Percentiles rank a stretch among this genome's conserved stretches.
These are phyloP conservation scores for Ochlodes sylvanus DNA, from an alignment of 2,888 invertebrate genomes.

Conservation along the genomic window DNA sequence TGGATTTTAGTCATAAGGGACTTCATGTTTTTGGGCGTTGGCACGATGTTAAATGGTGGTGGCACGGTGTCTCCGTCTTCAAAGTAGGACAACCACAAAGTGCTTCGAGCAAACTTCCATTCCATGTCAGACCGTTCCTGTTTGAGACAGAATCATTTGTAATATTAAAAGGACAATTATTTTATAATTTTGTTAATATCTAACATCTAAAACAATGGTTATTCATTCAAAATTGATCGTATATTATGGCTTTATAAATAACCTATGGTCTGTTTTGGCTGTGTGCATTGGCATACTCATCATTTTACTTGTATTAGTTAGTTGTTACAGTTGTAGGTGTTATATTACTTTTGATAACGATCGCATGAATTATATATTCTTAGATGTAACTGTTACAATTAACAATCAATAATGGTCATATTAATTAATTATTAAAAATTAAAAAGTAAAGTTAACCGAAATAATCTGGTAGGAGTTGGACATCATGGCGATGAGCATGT, in stretches of 20 bases:
- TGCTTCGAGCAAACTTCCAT: conserved; percentile 98
- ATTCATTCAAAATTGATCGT: neutral
- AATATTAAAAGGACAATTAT: neutral
- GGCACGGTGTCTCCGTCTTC: conserved; percentile 96
- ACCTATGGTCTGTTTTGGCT: conserved; percentile 5
- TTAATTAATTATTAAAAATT: neutral
- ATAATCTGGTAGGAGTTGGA: conserved; percentile 99
- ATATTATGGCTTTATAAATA: neutral
- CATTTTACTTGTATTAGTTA: neutral
- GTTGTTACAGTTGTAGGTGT: too few relatives aligned
- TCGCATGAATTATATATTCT: too few relatives aligned
- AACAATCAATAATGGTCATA: neutral
- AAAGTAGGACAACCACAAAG: conserved; percentile 99
- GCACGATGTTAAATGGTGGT: conserved; percentile 97
- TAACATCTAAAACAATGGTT: too few relatives aligned
- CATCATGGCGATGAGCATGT: conserved; percentile 99
- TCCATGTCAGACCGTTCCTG: conserved; percentile 97
- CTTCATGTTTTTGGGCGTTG: conserved; percentile 90
- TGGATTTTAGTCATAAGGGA: conserved; percentile 68
- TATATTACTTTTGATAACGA: too few relatives aligned
- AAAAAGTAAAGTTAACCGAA: conserved; percentile 87
- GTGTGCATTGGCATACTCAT: conserved; percentile 24
- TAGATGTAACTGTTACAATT: too few relatives aligned
- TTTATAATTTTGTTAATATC: too few relatives aligned
- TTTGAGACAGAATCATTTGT: conserved; percentile 22